A percentile compares a stretch with the other conserved stretches of the same genome.
Evolutionary conservation across 2,797 vertebrate species (phyloP).

Genomic region (Chiloscyllium punctatum): DNA sequence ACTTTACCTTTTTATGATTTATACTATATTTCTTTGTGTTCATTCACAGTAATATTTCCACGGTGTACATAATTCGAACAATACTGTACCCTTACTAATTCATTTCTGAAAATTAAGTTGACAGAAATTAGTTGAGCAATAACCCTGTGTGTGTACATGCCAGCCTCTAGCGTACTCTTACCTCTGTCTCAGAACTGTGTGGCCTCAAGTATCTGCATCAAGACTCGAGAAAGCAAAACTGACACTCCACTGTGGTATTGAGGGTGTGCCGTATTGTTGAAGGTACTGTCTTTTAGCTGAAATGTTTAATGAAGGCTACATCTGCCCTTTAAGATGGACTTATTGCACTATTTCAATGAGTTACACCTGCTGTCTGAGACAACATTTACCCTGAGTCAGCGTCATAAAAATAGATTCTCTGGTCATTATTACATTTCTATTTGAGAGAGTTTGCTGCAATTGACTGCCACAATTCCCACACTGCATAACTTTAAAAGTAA

Average conservation of each 20-base stretch:
- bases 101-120: background rate
- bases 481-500: background rate
- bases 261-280: background rate
- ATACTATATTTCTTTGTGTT: background rate
- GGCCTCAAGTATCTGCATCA: background rate
- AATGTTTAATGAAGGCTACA: background rate
- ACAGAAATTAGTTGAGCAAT: too few species aligned
- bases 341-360: background rate
- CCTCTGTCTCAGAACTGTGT: background rate
- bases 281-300: background rate
- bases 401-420: background rate
- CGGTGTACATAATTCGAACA: background rate
- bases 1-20: background rate
- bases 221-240: background rate
- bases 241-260: background rate
- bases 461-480: background rate
- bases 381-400: background rate
- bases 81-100: background rate
- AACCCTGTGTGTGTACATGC: background rate
- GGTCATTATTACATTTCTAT: background rate
- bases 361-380: background rate
- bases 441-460: background rate
- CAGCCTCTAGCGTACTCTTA: background rate
- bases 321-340: background rate
- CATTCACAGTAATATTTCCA: background rate